Percentiles rank a stretch among this genome's conserved stretches.
Evolutionary conservation across 35 echinoderm and acorn worm genomes (phyloP).

Genomic region (Heliocidaris tuberculata): DNA sequence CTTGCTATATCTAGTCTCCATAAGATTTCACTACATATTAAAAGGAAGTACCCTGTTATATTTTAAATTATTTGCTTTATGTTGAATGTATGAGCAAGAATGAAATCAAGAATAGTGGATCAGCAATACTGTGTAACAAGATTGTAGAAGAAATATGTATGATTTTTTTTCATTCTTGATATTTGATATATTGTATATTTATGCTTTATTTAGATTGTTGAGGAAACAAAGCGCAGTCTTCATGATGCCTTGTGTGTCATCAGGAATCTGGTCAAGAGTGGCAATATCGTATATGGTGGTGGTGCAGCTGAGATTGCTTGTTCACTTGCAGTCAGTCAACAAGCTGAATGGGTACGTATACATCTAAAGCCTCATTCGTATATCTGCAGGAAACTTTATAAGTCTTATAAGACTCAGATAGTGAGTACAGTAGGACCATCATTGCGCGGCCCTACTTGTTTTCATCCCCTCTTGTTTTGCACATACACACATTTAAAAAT

Average conservation of each 20-base stretch:
- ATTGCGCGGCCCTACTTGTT: no score
- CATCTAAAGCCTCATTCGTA: neutral
- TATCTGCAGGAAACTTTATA: no score
- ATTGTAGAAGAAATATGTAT: no score
- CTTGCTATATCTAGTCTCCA: neutral
- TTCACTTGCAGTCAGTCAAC: constrained; percentile 86
- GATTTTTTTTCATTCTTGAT: neutral
- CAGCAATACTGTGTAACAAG: neutral
- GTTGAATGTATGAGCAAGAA: neutral
- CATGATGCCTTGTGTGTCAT: constrained; percentile 97
- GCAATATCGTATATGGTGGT: constrained; percentile 87
- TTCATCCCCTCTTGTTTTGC: no score
- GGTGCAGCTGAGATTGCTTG: constrained; percentile 94
- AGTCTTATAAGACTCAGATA: no score
- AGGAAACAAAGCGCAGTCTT: constrained; percentile 92
- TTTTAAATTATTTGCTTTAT: neutral
- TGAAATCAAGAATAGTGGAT: no score
- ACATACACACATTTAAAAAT: no score
- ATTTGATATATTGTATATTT: neutral
- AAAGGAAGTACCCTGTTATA: neutral
- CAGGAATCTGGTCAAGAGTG: constrained; percentile 85
- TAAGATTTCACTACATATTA: neutral
- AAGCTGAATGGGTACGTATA: constrained; percentile 86
- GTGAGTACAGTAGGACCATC: no score
- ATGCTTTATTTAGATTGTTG: constrained; percentile 71